A percentile compares a stretch with the other conserved stretches of the same genome.
Conservation (phyloP, 2,113 vertebrate genomes). For the Platanista minor region DNA sequence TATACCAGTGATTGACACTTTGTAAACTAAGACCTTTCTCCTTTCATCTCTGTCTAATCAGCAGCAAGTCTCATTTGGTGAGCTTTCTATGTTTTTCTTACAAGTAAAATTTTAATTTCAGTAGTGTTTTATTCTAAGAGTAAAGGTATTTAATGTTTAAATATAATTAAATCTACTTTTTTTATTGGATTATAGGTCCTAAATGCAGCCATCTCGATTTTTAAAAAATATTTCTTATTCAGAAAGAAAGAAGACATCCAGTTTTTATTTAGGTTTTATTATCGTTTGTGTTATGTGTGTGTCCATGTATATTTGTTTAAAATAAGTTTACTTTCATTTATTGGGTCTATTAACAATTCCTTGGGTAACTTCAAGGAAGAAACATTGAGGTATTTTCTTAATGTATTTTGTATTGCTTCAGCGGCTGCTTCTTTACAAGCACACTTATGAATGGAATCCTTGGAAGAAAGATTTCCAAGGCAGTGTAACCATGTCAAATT, state of each 20-base stretch:
- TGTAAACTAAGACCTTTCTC: slow-evolving; percentile 71
- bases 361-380: slow-evolving; percentile 22
- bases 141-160: slow-evolving; percentile 40
- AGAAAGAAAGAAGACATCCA: not conserved
- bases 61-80: slow-evolving; percentile 32
- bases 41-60: slow-evolving; percentile 55
- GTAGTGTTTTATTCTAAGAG: slow-evolving; percentile 33
- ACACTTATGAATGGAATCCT: not conserved
- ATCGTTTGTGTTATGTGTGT: not conserved
- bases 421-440: not conserved
- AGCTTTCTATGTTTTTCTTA: slow-evolving; percentile 52
- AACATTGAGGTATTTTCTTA: slow-evolving; percentile 15
- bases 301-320: not conserved
- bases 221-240: not conserved
- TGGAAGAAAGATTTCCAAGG: slow-evolving; percentile 1
- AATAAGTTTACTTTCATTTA: not conserved
- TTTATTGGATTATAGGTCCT: not conserved
- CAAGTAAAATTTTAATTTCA: slow-evolving; percentile 29
- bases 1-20: slow-evolving; percentile 66
- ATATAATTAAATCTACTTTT: slow-evolving; percentile 26
- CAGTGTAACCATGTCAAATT: not conserved
- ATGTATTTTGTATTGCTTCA: slow-evolving; percentile 26
- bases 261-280: slow-evolving; percentile 40
- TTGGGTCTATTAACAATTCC: not conserved
- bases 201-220: slow-evolving; percentile 11